Conservation (phyloP, 1,140 invertebrate genomes). For the Riptortus pedestris region DNA sequence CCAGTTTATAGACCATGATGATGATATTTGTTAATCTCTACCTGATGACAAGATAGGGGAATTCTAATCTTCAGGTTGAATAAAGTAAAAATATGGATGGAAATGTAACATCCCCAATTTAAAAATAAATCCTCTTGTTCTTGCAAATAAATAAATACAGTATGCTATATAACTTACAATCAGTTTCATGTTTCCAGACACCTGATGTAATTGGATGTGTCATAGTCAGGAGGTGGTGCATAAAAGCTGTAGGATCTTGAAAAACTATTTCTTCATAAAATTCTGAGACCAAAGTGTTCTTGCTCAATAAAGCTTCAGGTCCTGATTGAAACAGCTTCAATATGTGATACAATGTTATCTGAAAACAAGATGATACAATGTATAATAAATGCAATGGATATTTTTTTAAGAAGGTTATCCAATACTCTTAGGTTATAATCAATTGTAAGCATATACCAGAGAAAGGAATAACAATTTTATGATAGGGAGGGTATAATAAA, state of each 20-base stretch:
- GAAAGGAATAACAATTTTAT: too few species aligned
- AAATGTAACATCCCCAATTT: too few species aligned
- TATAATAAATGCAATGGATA: not conserved
- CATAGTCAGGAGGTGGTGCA: constrained; percentile 77
- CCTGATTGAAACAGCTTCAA: constrained; percentile 85
- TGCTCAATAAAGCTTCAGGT: constrained; percentile 51
- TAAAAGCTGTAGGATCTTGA: constrained; percentile 85
- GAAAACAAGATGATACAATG: constrained; percentile 30
- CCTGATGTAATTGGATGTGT: constrained; percentile 63
- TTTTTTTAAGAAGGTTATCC: not conserved
- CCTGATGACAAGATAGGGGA: too few species aligned
- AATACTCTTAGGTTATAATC: too few species aligned
- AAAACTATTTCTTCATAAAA: constrained; percentile 97
- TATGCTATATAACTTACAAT: constrained; percentile 81
- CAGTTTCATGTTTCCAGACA: constrained; percentile 74
- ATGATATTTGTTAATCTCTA: too few species aligned
- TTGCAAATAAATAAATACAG: too few species aligned
- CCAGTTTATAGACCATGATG: too few species aligned
- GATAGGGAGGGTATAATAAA: too few species aligned
- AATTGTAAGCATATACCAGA: too few species aligned
- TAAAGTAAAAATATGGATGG: too few species aligned
- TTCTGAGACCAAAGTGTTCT: constrained; percentile 80
- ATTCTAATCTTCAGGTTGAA: too few species aligned
- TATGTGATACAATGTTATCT: constrained; percentile 92
- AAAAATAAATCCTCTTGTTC: too few species aligned